phyloP scores from a whole-genome alignment of 2,113 vertebrate species.

The Verasper variegatus region DNA sequence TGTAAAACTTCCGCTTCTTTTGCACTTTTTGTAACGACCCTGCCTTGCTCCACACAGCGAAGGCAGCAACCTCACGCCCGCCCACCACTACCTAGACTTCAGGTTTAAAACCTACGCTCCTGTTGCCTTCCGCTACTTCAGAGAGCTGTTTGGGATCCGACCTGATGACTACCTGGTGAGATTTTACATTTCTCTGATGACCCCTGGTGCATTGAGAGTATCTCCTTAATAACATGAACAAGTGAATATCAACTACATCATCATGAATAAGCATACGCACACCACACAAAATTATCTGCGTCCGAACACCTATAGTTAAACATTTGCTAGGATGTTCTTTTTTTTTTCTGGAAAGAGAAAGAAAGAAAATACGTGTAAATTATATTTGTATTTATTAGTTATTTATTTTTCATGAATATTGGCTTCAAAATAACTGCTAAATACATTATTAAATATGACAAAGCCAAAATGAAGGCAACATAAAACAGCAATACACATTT shows the following conservation, averaged over 20 bases:
- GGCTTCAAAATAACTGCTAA: too few species aligned
- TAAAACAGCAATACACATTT: too few species aligned
- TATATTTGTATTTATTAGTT: too few species aligned
- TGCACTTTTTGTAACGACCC: not conserved
- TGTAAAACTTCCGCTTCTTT: not conserved
- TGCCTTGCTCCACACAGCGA: conserved; percentile 83
- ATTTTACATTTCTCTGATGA: conserved; percentile 3
- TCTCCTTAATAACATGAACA: too few species aligned
- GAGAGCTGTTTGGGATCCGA: conserved; percentile 97
- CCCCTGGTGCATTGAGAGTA: not conserved
- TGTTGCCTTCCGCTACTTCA: conserved; percentile 96
- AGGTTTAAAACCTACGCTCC: conserved; percentile 98
- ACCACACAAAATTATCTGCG: too few species aligned
- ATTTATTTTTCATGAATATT: too few species aligned
- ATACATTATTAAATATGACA: too few species aligned
- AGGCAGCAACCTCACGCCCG: conserved; percentile 97
- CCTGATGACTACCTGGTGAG: conserved; percentile 98
- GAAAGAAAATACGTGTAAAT: too few species aligned
- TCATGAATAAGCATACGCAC: not conserved
- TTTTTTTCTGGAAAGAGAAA: too few species aligned
- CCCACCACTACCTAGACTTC: conserved; percentile 97
- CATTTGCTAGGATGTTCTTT: too few species aligned
- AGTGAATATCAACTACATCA: not conserved
- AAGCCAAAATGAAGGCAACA: too few species aligned
- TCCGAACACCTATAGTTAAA: too few species aligned